Evolutionary conservation across 2,797 vertebrate genomes (phyloP), one percentile per base, ranked within the genome.

Genomic region (Notamacropus eugenii): DNA sequence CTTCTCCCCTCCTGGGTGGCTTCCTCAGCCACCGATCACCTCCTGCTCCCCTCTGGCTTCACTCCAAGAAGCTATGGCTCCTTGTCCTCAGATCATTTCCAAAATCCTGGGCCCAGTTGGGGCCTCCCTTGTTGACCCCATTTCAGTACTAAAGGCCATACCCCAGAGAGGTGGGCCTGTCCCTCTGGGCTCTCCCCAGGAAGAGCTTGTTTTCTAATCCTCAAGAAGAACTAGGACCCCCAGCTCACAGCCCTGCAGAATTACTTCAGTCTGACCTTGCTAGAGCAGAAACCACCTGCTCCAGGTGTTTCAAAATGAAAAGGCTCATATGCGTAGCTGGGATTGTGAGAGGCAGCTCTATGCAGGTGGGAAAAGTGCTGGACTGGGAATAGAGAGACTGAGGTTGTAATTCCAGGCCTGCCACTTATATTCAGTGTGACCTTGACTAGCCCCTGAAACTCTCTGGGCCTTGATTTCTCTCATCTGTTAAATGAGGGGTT

Each of bases 1-100:
- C 91, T 96, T 97, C 94, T 94, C 95, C n/a, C 54, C 50, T 91
- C 90, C 22, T 87, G 57, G 52, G 93, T 91, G 91, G 87, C 94
- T 90, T 92, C 40, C 55, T 90, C 58, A 93, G 93, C 57, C 31
- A 55, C 82, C 5, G n/a, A 67, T 92, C 40, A 19, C 31, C 14
- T 4, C 46, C 10, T n/a, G 1, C 12, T 93, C 40, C 29, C 6
- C 9, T 24, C 62, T 58, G 54, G 92, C 67, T 55, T 4, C 27
- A 19, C 24, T 87, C 74, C 74, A 87, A 87, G 22, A 24, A 46
- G 24, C 19, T 40, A 40, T 74, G 19, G 67, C 22, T 46, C n/a
- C 74, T 82, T 24, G n/a, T 82, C 40, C 22, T 87, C 19, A 40
- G 67, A 82, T 46, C 67, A 22, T 46, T 82, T 19, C 67, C n/a